Percentiles rank a stretch among this genome's conserved stretches.
phyloP scores from a whole-genome alignment of 2,113 vertebrate species.

The Ramphastos sulfuratus region DNA sequence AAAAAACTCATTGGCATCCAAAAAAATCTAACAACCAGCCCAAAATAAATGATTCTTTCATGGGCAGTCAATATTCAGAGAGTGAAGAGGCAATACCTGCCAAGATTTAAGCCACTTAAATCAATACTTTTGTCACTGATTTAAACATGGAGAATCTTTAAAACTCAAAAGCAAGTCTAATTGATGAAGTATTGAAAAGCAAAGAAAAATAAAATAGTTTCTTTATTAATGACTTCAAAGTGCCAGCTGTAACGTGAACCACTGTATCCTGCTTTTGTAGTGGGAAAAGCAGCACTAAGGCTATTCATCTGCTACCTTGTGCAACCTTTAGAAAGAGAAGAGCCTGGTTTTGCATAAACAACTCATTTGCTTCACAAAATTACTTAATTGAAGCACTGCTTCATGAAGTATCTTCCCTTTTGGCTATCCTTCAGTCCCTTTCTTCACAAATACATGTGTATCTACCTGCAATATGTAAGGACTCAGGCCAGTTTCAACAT shows the following conservation, averaged over 20 bases:
- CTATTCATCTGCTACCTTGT: background rate
- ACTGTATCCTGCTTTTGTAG: background rate
- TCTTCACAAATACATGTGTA: background rate
- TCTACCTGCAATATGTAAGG: background rate
- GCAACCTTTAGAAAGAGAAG: background rate
- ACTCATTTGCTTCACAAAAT: background rate
- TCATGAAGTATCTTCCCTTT: background rate
- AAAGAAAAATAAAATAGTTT: slow-evolving; percentile 1
- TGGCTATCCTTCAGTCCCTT: background rate
- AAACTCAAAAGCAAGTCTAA: slow-evolving; percentile 13
- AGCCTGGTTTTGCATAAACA: background rate
- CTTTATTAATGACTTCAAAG: slow-evolving; percentile 1
- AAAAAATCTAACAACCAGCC: background rate
- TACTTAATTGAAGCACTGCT: background rate
- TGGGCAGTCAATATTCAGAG: slow-evolving; percentile 1
- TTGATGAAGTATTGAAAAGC: slow-evolving; percentile 6
- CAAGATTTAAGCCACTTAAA: slow-evolving; percentile 20
- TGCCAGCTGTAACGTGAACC: background rate
- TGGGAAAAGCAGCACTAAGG: background rate
- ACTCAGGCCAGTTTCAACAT: background rate
- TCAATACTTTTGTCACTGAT: slow-evolving; percentile 47
- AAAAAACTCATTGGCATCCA: background rate
- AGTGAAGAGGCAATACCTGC: background rate
- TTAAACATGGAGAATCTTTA: slow-evolving; percentile 34
- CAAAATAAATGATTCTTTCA: background rate